These are phyloP conservation scores for Halesus radiatus DNA, from an alignment of 1,140 invertebrate genomes.

Conservation along the genomic window DNA sequence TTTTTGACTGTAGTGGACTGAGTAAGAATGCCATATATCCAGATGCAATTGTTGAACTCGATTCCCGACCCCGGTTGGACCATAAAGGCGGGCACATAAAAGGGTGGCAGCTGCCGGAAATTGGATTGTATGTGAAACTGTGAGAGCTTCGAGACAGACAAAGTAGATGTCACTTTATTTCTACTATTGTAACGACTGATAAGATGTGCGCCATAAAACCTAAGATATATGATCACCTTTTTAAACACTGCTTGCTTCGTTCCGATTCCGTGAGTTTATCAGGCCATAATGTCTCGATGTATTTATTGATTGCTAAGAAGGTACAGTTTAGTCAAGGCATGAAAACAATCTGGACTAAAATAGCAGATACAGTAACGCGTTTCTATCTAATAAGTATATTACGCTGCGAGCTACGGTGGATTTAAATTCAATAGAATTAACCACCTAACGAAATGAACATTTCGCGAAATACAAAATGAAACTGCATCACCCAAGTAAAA, in stretches of 20 bases:
- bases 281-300: too few species aligned
- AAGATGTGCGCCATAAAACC: slow-evolving; percentile 25
- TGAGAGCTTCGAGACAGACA: slow-evolving; percentile 18
- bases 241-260: neutral
- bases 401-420: too few species aligned
- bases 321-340: too few species aligned
- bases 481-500: too few species aligned
- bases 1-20: neutral
- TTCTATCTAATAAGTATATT: too few species aligned
- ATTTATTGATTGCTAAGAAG: too few species aligned
- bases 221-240: slow-evolving; percentile 15
- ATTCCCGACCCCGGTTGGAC: slow-evolving; percentile 11
- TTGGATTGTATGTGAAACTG: slow-evolving; percentile 18
- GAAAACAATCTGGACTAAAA: too few species aligned
- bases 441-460: too few species aligned
- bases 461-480: too few species aligned
- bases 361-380: too few species aligned
- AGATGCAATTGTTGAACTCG: slow-evolving; percentile 33
- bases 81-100: slow-evolving; percentile 15
- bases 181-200: slow-evolving; percentile 29
- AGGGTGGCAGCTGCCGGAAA: slow-evolving; percentile 34
- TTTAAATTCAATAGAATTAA: too few species aligned
- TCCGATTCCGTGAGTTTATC: neutral
- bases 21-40: neutral
- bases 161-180: slow-evolving; percentile 39